These are phyloP conservation scores for Mechanitis mazaeus DNA, from an alignment of 2,888 invertebrate species.

Conservation along the genomic window DNA sequence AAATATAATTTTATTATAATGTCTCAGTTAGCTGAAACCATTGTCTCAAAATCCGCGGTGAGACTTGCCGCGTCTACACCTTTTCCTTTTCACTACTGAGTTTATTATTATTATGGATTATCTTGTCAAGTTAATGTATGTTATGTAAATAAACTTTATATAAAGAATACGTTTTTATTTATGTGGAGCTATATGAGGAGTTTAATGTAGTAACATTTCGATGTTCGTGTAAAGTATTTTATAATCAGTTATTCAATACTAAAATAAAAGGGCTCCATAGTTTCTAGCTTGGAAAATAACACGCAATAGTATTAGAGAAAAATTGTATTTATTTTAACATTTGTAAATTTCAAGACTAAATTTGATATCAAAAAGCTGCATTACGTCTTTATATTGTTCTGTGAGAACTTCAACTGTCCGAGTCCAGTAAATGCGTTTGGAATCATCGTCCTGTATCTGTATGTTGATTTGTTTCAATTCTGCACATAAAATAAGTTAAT, in stretches of 20 bases:
- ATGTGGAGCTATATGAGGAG: slow-evolving; percentile 3
- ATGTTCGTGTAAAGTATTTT: slow-evolving; percentile 3
- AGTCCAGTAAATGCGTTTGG: slow-evolving; percentile 45
- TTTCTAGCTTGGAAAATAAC: neutral
- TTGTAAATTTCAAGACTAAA: slow-evolving; percentile 53
- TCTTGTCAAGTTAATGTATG: slow-evolving; percentile 65
- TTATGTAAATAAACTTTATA: slow-evolving; percentile 73
- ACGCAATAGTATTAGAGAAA: neutral
- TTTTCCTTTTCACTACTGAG: slow-evolving; percentile 48
- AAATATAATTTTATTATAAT: slow-evolving; percentile 49
- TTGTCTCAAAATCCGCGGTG: slow-evolving; percentile 46
- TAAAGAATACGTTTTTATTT: slow-evolving; percentile 39
- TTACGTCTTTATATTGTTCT: slow-evolving; percentile 46
- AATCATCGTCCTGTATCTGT: slow-evolving; percentile 53
- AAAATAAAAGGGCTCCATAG: neutral
- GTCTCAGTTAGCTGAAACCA: slow-evolving; percentile 52
- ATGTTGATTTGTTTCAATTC: slow-evolving; percentile 54
- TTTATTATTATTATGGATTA: slow-evolving; percentile 56
- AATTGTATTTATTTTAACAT: slow-evolving; percentile 31
- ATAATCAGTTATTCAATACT: neutral
- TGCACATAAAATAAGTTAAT: slow-evolving; percentile 34
- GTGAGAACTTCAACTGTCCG: slow-evolving; percentile 37
- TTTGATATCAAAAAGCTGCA: slow-evolving; percentile 48
- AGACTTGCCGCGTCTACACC: slow-evolving; percentile 31
- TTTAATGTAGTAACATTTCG: neutral